phyloP scores from a whole-genome alignment of 2,888 invertebrate species.

The Stegophylla sp. region DNA sequence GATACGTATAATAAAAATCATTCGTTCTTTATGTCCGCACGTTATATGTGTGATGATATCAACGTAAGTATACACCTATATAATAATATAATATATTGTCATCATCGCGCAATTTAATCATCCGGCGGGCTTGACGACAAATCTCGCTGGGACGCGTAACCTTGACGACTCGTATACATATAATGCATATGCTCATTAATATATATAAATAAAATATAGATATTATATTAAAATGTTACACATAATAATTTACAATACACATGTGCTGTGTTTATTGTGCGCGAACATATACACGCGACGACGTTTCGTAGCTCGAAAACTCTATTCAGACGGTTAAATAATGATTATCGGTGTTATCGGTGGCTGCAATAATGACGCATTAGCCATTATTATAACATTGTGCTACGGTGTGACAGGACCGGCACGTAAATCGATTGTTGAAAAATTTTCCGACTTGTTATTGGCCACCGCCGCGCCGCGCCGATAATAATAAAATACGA shows the following conservation, averaged over 20 bases:
- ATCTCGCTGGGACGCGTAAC: conserved; percentile 30
- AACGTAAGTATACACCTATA: not conserved
- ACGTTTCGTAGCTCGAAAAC: conserved; percentile 1
- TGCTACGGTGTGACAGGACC: conserved; percentile 19
- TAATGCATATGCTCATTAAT: not conserved
- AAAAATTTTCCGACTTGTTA: conserved; percentile 23
- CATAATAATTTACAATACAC: not conserved
- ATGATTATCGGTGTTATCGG: conserved; percentile 31
- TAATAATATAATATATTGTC: not conserved
- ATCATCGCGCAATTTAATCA: not conserved
- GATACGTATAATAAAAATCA: too few relatives aligned
- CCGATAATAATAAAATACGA: not conserved
- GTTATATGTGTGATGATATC: not conserved
- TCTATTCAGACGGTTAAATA: conserved; percentile 23
- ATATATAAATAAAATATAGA: not conserved
- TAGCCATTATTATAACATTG: not conserved
- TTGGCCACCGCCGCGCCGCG: not conserved
- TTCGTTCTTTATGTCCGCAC: too few relatives aligned
- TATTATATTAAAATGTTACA: not conserved
- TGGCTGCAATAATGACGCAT: conserved; percentile 2
- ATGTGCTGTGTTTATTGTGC: not conserved
- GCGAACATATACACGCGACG: not conserved
- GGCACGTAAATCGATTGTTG: conserved; percentile 25
- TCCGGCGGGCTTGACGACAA: conserved; percentile 24
- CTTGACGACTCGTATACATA: not conserved